A percentile compares a stretch with the other conserved stretches of the same genome.
Conservation (phyloP, 2,113 vertebrate genomes). For the Equus quagga region DNA sequence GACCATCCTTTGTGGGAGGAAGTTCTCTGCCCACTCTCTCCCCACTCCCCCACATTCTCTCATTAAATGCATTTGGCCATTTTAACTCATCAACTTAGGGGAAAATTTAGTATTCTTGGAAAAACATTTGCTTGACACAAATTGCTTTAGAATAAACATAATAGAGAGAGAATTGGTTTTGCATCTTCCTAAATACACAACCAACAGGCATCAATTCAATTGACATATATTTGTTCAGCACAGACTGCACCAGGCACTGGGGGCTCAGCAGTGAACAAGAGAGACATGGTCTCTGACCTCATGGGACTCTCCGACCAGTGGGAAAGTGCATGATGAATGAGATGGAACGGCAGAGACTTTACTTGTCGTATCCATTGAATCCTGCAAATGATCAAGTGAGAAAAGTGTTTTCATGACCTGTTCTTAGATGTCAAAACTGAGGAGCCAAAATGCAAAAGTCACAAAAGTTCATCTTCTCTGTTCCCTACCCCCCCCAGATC, state of each 20-base stretch:
- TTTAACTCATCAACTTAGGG: neutral
- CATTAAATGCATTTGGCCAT: neutral
- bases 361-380: neutral
- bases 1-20: neutral
- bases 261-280: neutral
- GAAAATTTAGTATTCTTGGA: neutral
- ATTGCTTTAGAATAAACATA: neutral
- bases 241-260: neutral
- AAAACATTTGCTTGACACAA: slow-evolving; percentile 1
- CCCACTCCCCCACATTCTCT: neutral
- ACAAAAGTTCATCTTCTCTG: neutral
- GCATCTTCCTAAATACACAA: neutral
- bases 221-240: neutral
- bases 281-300: neutral
- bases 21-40: neutral
- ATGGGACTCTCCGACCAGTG: neutral
- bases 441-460: neutral
- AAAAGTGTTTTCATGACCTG: neutral
- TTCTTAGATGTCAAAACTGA: neutral
- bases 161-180: neutral
- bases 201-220: neutral
- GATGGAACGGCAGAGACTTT: neutral
- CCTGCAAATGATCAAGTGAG: neutral
- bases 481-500: neutral
- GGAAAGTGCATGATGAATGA: neutral